A percentile compares a stretch with the other conserved stretches of the same genome.
phyloP scores from a whole-genome alignment of 2,888 invertebrate genomes.

The Pachycephus smyrnensis region DNA sequence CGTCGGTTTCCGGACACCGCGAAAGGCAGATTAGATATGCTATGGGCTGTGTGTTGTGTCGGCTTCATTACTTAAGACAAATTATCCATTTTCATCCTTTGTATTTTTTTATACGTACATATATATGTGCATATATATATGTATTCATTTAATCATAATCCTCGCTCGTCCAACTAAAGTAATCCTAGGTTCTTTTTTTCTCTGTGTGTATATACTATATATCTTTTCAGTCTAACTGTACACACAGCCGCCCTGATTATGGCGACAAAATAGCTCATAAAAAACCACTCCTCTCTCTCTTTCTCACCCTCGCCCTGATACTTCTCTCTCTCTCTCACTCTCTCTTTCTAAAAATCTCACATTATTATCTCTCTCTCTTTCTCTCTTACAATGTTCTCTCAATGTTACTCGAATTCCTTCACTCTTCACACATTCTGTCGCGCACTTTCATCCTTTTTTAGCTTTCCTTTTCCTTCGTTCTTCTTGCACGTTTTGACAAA shows the following conservation, averaged over 20 bases:
- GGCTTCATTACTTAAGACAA: constrained; percentile 3
- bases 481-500: no score
- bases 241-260: constrained; percentile 24
- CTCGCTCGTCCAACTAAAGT: not conserved
- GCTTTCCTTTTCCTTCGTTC: no score
- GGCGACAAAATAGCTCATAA: constrained; percentile 17
- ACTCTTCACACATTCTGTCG: constrained; percentile 1
- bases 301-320: constrained; percentile 8
- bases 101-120: constrained; percentile 24
- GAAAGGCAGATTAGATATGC: no score
- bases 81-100: constrained; percentile 21
- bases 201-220: constrained; percentile 18
- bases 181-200: not conserved
- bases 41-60: no score
- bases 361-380: not conserved
- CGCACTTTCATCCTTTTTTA: constrained; percentile 6
- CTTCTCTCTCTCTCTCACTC: constrained; percentile 9
- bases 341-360: no score
- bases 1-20: no score
- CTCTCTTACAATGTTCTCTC: not conserved
- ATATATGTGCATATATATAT: constrained; percentile 17
- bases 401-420: not conserved
- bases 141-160: constrained; percentile 27
- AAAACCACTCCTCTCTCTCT: constrained; percentile 19
- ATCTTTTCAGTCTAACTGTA: constrained; percentile 56